phyloP scores from a whole-genome alignment of 2,888 invertebrate species.

The Ernsta delagoae region DNA sequence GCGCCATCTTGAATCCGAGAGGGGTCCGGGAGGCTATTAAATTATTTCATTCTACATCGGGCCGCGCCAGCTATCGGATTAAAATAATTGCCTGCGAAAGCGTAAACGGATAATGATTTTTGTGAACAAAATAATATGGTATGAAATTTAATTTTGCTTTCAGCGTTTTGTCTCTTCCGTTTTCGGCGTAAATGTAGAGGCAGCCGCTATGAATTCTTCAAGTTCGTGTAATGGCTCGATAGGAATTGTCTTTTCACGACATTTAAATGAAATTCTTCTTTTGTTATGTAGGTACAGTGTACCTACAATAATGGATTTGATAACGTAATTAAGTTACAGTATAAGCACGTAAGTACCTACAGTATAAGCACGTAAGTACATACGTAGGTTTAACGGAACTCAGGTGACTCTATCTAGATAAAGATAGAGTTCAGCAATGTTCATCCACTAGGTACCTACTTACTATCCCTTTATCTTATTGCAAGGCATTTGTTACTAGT shows the following conservation, averaged over 20 bases:
- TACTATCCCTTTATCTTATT: no score
- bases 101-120: conserved; percentile 84
- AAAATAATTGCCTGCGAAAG: conserved; percentile 83
- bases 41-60: conserved; percentile 84
- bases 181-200: conserved; percentile 31
- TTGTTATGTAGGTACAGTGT: not conserved
- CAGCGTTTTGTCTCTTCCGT: conserved; percentile 44
- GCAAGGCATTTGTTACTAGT: no score
- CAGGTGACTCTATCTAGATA: no score
- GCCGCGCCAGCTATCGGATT: conserved; percentile 81
- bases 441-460: no score
- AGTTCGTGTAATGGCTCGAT: not conserved
- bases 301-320: no score
- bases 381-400: no score
- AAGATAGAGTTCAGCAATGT: no score
- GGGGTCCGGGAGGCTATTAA: conserved; percentile 77
- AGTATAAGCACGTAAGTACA: no score
- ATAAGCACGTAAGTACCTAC: no score
- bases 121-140: conserved; percentile 77
- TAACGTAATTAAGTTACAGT: no score
- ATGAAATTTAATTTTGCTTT: conserved; percentile 67
- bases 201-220: conserved; percentile 10
- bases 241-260: conserved; percentile 4
- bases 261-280: conserved; percentile 4
- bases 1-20: conserved; percentile 79